Percentiles rank a stretch among this genome's conserved stretches.
Conservation (phyloP, 2,113 vertebrate genomes). For the Pelobates fuscus region DNA sequence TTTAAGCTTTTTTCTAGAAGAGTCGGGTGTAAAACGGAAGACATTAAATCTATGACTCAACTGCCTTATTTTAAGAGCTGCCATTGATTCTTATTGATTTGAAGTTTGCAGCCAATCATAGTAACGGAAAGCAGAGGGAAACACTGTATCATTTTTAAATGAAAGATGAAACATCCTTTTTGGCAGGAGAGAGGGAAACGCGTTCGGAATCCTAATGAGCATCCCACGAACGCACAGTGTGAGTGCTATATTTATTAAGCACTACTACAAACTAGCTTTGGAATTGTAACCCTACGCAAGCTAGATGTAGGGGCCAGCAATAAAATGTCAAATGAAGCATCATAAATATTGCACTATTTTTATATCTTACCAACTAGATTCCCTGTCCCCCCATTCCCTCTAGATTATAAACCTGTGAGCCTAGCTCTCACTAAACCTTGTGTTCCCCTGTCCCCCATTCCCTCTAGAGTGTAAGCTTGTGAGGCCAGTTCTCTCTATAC, state of each 20-base stretch:
- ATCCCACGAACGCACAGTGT: not conserved
- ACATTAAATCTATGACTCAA: slow-evolving; percentile 1
- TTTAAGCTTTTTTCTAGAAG: not conserved
- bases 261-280: not conserved
- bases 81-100: slow-evolving; percentile 37
- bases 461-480: too few relatives aligned
- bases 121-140: not conserved
- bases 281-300: not conserved
- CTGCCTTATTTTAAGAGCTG: slow-evolving; percentile 21
- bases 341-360: too few relatives aligned
- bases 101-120: slow-evolving; percentile 7
- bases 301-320: too few relatives aligned
- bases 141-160: slow-evolving; percentile 16
- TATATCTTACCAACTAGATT: too few relatives aligned
- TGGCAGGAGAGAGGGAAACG: not conserved
- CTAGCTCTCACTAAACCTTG: too few relatives aligned
- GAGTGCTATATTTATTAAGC: not conserved
- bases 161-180: slow-evolving; percentile 41
- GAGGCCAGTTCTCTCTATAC: too few relatives aligned
- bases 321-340: too few relatives aligned
- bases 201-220: not conserved
- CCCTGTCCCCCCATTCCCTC: too few relatives aligned
- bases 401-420: too few relatives aligned
- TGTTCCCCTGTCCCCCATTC: too few relatives aligned
- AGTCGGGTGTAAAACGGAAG: not conserved